Percentiles rank a stretch among this genome's conserved stretches.
These are phyloP conservation scores for Akabosia matsudoensis DNA, from an alignment of 1,140 invertebrate genomes.

Conservation along the genomic window DNA sequence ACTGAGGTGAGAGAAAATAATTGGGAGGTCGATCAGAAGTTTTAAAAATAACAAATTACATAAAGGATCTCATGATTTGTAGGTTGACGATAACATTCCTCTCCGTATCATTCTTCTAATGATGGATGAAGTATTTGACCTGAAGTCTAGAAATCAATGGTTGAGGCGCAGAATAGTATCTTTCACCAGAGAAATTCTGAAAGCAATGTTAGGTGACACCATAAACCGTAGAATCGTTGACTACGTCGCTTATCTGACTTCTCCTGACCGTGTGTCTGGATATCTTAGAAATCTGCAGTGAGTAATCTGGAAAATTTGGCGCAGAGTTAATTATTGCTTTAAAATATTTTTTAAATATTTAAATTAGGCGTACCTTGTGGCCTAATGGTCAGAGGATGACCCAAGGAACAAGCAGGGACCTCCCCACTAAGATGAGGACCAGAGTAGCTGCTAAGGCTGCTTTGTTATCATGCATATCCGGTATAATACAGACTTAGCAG, in stretches of 20 bases:
- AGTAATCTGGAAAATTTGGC: conserved; percentile 51
- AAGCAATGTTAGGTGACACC: conserved; percentile 78
- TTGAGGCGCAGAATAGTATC: conserved; percentile 75
- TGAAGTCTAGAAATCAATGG: conserved; percentile 84
- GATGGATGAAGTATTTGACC: conserved; percentile 88
- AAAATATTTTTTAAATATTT: conserved; percentile 38
- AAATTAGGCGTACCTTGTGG: conserved; percentile 70
- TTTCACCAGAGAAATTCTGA: conserved; percentile 70
- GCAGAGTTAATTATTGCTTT: neutral
- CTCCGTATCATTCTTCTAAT: conserved; percentile 77
- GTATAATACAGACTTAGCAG: conserved; percentile 55
- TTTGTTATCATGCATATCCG: conserved; percentile 71
- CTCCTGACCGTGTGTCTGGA: conserved; percentile 82
- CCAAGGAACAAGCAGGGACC: conserved; percentile 62
- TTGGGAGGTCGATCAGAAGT: no score
- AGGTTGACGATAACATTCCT: conserved; percentile 80
- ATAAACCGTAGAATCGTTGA: conserved; percentile 87
- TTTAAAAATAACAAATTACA: no score
- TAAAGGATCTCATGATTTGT: no score
- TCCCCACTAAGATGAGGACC: conserved; percentile 71
- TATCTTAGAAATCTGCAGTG: conserved; percentile 83
- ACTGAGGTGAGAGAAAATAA: conserved; percentile 55
- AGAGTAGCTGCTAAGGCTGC: conserved; percentile 80
- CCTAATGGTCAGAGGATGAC: conserved; percentile 67
- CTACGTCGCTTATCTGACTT: conserved; percentile 82